Evolutionary conservation across 1,140 invertebrate species (phyloP).

Genomic region (Drosophila pachea): DNA sequence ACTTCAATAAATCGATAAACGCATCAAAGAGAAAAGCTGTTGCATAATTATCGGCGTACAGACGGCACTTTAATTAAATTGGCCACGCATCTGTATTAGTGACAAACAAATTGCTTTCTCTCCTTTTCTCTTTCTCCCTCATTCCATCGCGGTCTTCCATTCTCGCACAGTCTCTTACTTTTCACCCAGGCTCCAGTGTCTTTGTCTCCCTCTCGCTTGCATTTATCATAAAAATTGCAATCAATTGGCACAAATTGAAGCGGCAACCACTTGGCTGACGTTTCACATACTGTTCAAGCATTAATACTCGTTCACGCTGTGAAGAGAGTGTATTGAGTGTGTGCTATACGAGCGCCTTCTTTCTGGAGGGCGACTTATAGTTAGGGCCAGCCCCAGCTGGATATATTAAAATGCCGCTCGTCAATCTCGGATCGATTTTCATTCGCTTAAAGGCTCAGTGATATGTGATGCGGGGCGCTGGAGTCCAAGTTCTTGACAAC

Average conservation of each 20-base stretch:
- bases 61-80: conserved; percentile 67
- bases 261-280: conserved; percentile 26
- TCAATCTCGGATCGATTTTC: too few species aligned
- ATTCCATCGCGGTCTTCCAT: neutral
- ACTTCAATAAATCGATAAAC: conserved; percentile 76
- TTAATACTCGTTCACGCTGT: too few species aligned
- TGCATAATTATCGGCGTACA: conserved; percentile 65
- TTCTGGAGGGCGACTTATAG: too few species aligned
- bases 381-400: too few species aligned
- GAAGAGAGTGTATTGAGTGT: neutral
- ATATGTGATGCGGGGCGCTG: too few species aligned
- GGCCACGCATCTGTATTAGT: conserved; percentile 39
- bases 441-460: too few species aligned
- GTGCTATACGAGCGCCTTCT: neutral
- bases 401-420: too few species aligned
- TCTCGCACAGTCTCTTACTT: too few species aligned
- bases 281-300: neutral
- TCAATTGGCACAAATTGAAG: conserved; percentile 60
- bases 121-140: neutral
- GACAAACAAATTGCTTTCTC: conserved; percentile 9
- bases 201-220: conserved; percentile 8
- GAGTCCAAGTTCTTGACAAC: conserved; percentile 2
- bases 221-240: conserved; percentile 72
- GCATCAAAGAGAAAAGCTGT: conserved; percentile 73
- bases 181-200: too few species aligned